Evolutionary conservation across 2,797 vertebrate species (phyloP), one percentile per base, ranked within the genome.

Genomic region (Argya squamiceps): DNA sequence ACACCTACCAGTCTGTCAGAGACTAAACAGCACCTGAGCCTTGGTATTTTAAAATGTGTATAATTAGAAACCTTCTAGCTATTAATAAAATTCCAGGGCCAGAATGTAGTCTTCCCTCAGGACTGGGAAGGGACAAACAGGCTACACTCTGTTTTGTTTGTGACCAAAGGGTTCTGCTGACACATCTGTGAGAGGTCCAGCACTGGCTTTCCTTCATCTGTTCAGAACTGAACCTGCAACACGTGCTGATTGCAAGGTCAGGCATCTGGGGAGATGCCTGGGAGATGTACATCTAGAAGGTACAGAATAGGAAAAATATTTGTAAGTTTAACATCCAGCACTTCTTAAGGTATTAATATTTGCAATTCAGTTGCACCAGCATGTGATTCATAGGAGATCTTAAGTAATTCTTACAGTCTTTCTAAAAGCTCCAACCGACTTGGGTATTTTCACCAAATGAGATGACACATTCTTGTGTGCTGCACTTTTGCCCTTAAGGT

Each of bases 161-260:
- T 78, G 73, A 88, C 56, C 34, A 14, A 60, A 80, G 32, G 0
- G 3, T 26, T 60, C 41, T 81, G 58, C 43, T 69, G 46, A 5
- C 17, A 11, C 2, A 30, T 34, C 34, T 53, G 24, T 34, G 47
- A 4, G 24, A 84, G 43, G 34, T 37, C 30, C 26, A 26, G 20
- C 1, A 1, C 29, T 68, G 73, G 22, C 30, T 52, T 70, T 59
- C n/a, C 62, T 63, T n/a, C 0, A 0, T 34, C 43, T 91, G 39
- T 26, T 36, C 76, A 8, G 30, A 34, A 0, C 52, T 11, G 79
- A 88, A 50, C 64, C n/a, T 52, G 41, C 52, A 68, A 34, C 14
- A 4, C 0, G 0, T 0, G 0, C 6, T 22, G 17, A 19, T 62
- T 34, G 15, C 5, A n/a, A 74, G 43, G 64, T 46, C 23, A 58